Conservation (phyloP, 2,797 vertebrate species). For the Sebastes kiyomatsui region DNA sequence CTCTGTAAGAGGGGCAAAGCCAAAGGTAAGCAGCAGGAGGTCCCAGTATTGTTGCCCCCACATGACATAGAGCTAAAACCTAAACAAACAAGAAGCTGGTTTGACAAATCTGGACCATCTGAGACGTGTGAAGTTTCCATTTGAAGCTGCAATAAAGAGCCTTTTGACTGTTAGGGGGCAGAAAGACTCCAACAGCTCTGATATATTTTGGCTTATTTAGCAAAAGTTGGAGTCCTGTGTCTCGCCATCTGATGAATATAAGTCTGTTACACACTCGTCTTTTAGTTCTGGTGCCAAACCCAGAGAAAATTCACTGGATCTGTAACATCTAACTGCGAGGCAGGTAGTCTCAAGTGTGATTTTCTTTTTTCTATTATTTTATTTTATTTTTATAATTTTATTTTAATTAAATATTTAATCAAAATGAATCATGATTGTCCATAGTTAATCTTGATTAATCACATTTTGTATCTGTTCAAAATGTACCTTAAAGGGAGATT, state of each 20-base stretch:
- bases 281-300: background rate
- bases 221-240: background rate
- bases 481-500: no score
- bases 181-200: background rate
- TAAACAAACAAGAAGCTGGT: background rate
- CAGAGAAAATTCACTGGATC: background rate
- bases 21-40: constrained; percentile 79
- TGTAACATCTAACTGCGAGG: background rate
- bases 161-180: background rate
- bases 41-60: background rate
- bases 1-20: constrained; percentile 78
- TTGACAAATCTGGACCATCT: background rate
- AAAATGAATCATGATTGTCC: no score
- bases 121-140: background rate
- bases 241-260: background rate
- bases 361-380: background rate
- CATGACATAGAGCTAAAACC: background rate
- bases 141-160: background rate
- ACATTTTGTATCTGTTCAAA: no score
- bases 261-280: background rate
- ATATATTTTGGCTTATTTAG: background rate
- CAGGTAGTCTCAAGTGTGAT: background rate
- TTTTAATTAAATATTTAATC: no score
- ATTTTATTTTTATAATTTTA: background rate
- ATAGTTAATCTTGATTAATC: no score